These are phyloP conservation scores for Nothobranchius furzeri DNA, from an alignment of 2,113 vertebrate species.

Conservation along the genomic window DNA sequence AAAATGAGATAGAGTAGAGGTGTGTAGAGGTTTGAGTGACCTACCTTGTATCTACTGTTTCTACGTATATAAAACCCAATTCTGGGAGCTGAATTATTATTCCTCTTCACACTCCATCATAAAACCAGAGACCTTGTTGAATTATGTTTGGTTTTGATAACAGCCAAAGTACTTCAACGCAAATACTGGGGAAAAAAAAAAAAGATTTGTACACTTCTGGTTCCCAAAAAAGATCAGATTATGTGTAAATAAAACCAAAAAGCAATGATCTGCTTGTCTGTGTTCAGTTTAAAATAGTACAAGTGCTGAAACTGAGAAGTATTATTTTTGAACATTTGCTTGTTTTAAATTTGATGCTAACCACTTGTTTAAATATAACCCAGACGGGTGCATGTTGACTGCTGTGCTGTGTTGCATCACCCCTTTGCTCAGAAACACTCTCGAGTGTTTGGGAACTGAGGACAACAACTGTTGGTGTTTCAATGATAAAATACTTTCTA, in stretches of 20 bases:
- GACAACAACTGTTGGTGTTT: not conserved
- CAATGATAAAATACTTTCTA: not conserved
- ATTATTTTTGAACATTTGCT: slow-evolving; percentile 12
- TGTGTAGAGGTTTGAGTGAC: slow-evolving; percentile 40
- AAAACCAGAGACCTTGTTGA: slow-evolving; percentile 28
- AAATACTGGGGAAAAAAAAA: slow-evolving; percentile 2
- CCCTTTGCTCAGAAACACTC: not conserved
- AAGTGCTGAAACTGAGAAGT: not conserved
- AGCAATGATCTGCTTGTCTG: not conserved
- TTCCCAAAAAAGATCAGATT: not conserved
- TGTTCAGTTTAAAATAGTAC: not conserved
- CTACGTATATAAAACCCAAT: slow-evolving; percentile 32
- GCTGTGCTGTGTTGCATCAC: not conserved
- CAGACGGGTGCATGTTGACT: not conserved
- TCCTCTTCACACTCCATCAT: slow-evolving; percentile 7
- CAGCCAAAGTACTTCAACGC: slow-evolving; percentile 6
- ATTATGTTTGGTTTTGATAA: slow-evolving; percentile 14
- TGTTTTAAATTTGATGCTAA: slow-evolving; percentile 8
- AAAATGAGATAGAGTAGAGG: slow-evolving; percentile 36
- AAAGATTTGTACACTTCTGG: not conserved
- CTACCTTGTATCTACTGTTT: slow-evolving; percentile 43
- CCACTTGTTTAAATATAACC: slow-evolving; percentile 6
- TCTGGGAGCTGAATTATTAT: slow-evolving; percentile 29
- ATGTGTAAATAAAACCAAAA: not conserved
- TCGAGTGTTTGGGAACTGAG: not conserved